Evolutionary conservation across 2,797 vertebrate genomes (phyloP).

Genomic region (Helarctos malayanus): DNA sequence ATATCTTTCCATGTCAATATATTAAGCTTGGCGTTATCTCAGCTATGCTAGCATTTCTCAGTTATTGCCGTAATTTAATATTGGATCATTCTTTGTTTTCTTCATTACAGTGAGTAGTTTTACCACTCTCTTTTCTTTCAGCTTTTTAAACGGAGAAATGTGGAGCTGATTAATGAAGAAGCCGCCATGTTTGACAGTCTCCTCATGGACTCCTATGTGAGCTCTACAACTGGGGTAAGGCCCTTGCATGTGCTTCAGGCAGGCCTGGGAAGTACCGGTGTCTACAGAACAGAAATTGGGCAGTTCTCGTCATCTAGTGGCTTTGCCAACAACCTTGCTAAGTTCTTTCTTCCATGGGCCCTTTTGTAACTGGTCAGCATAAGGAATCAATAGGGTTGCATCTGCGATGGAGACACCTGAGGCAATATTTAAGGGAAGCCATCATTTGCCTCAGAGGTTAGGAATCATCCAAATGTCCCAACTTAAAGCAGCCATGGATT

Average conservation of each 20-base stretch:
- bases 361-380: constrained; percentile 28
- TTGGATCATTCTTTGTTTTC: neutral
- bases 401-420: constrained; percentile 5
- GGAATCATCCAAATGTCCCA: constrained; percentile 27
- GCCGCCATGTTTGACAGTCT: constrained; percentile 96
- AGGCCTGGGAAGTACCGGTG: neutral
- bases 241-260: neutral
- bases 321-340: neutral
- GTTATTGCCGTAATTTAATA: neutral
- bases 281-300: neutral
- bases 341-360: constrained; percentile 1
- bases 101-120: constrained; percentile 12
- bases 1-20: neutral
- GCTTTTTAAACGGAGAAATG: constrained; percentile 99
- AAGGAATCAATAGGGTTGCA: neutral
- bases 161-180: constrained; percentile 96
- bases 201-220: constrained; percentile 95
- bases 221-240: constrained; percentile 93
- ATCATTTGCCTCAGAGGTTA: constrained; percentile 29
- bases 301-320: neutral
- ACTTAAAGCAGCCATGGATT: constrained; percentile 21
- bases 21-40: constrained; percentile 26
- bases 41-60: neutral
- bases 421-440: constrained; percentile 31
- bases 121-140: constrained; percentile 82